phyloP scores from a whole-genome alignment of 2,888 invertebrate species.

The Tethea ocularis region DNA sequence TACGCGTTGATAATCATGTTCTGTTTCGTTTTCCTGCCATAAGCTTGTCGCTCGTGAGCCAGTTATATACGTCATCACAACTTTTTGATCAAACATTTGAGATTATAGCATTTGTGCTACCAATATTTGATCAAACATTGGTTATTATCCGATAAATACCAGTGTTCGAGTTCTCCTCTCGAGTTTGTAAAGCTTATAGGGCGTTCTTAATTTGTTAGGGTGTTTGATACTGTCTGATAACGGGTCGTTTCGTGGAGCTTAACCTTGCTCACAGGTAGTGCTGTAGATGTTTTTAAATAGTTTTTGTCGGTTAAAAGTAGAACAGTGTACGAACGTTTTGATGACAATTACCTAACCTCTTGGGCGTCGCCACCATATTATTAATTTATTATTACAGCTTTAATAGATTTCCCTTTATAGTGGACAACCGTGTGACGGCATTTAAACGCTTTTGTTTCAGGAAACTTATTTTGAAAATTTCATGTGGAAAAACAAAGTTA shows the following conservation, averaged over 20 bases:
- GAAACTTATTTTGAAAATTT: too few relatives aligned
- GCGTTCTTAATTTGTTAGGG: constrained; percentile 32
- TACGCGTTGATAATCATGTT: constrained; percentile 66
- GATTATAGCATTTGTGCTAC: constrained; percentile 30
- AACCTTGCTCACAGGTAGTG: constrained; percentile 41
- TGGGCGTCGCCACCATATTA: too few relatives aligned
- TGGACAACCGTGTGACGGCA: too few relatives aligned
- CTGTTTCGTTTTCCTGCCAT: constrained; percentile 67
- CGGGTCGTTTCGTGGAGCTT: constrained; percentile 28
- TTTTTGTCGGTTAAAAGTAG: neutral
- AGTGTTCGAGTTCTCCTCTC: neutral
- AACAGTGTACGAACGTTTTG: neutral
- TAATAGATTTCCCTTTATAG: too few relatives aligned
- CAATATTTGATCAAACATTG: constrained; percentile 35
- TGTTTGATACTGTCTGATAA: constrained; percentile 38
- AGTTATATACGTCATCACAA: constrained; percentile 53
- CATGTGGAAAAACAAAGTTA: too few relatives aligned
- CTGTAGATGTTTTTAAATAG: constrained; percentile 13
- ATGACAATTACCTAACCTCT: neutral
- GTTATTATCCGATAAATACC: constrained; percentile 6
- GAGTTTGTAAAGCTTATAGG: constrained; percentile 11
- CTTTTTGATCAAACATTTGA: constrained; percentile 41
- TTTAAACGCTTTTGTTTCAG: too few relatives aligned
- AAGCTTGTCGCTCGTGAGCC: constrained; percentile 38
- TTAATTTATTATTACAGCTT: too few relatives aligned